phyloP scores from a whole-genome alignment of 2,113 vertebrate species.

The Genyomyrus donnyi region DNA sequence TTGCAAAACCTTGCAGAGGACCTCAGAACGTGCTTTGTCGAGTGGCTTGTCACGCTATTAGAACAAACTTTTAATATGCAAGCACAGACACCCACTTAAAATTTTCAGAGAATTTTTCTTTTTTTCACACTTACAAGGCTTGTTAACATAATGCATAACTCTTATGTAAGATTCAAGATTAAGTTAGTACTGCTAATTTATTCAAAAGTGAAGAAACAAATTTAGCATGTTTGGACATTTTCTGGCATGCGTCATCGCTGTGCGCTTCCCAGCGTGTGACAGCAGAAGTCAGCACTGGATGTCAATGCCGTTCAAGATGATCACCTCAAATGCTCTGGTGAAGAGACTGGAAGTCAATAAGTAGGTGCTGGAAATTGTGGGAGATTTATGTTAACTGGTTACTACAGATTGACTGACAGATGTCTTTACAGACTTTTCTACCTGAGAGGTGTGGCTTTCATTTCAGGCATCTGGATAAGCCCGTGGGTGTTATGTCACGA shows the following conservation, averaged over 20 bases:
- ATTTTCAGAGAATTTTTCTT: background rate
- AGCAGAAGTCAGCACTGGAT: background rate
- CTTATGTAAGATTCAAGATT: background rate
- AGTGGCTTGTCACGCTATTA: constrained; percentile 40
- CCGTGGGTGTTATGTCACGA: background rate
- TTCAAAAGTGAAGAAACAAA: constrained; percentile 10
- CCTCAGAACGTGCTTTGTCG: background rate
- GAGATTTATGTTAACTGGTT: background rate
- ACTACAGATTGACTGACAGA: background rate
- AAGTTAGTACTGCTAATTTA: background rate
- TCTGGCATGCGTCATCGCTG: background rate
- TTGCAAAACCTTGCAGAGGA: background rate
- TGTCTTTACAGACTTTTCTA: background rate
- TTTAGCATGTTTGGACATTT: constrained; percentile 11
- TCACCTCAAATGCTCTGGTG: background rate
- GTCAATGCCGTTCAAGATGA: background rate
- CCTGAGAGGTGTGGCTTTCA: background rate
- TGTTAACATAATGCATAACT: background rate
- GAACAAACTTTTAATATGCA: constrained; percentile 38
- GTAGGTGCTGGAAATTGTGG: background rate
- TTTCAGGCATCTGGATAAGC: background rate
- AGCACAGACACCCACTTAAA: background rate
- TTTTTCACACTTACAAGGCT: background rate
- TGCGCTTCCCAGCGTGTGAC: background rate
- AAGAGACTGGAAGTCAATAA: background rate